Base-by-base conservation (phyloP, 1,140 invertebrate genomes). In the Sycophila sp. region DNA sequence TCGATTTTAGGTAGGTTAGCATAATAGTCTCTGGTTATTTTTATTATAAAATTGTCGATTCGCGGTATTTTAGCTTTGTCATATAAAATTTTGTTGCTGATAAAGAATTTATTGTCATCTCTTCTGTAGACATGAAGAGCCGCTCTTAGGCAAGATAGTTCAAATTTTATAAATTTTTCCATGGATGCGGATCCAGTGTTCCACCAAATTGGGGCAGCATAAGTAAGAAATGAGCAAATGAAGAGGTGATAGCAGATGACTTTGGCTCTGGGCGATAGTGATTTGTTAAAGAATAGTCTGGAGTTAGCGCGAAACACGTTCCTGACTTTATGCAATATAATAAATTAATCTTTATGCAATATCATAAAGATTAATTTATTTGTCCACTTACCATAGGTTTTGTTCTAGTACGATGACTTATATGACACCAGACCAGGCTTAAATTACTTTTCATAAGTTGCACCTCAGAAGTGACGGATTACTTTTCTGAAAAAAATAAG, bases 11-110 rank as follows among this genome's bases (percentile, higher is more conserved):
- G 34, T 5, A 58, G 45, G 19, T 65, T 69, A 2, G 11, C 56
- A 28, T 69, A 74, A 17, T 78, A 72, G 26, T 74, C 60, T 47
- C 72, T 58, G 0, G 17, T 72, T 11, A 69, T 3, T 42, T 59
- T 62, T n/a, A 78, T 67, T 1, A 72, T 72, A n/a, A 69, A 72
- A 4, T 32, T 73, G 36, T 78, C 74, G 4, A 75, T 68, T 73
- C 76, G 60, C 8, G 69, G 69, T 2, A 77, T 73, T 1, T 67
- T 60, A 0, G 64, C 62, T 40, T n/a, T 17, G n/a, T 76, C 36
- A 8, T 77, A 75, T 32, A 75, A 32, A 7, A 4, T 68, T 58
- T 59, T 30, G 22, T 74, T 76, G 7, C 40, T 60, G 26, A 59
- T 59, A 24, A 15, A 55, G 26, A 58, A 34, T 45, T 69, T 71